Percentiles rank a stretch among this genome's conserved stretches.
Conservation (phyloP, 2,888 invertebrate genomes). For the Ctena decussata region DNA sequence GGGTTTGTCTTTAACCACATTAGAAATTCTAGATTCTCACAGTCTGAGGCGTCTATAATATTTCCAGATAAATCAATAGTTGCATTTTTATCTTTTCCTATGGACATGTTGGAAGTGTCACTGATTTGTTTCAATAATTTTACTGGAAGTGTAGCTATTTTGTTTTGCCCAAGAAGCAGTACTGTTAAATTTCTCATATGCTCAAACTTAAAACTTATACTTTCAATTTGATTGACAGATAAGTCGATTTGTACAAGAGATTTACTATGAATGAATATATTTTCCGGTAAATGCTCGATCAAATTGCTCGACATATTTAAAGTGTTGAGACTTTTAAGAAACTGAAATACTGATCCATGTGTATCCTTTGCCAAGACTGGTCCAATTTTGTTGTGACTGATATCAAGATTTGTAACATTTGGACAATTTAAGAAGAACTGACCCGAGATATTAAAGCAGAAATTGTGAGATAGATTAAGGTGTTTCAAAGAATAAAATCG, state of each 20-base stretch:
- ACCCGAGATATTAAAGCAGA: not conserved
- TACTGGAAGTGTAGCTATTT: constrained; percentile 15
- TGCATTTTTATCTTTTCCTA: not conserved
- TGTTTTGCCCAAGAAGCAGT: not conserved
- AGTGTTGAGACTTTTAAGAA: not conserved
- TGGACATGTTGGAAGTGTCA: not conserved
- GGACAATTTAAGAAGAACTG: too few relatives aligned
- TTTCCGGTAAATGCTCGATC: not conserved
- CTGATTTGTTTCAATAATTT: constrained; percentile 4
- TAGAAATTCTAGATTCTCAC: constrained; percentile 27
- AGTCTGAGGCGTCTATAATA: not conserved
- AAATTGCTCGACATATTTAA: not conserved
- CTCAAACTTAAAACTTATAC: not conserved
- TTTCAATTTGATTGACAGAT: constrained; percentile 24
- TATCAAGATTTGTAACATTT: constrained; percentile 22
- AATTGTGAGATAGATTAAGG: constrained; percentile 43
- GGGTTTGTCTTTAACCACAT: constrained; percentile 25
- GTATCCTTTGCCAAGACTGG: constrained; percentile 9
- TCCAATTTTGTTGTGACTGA: constrained; percentile 43
- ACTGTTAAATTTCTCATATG: not conserved
- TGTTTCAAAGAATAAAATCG: constrained; percentile 14
- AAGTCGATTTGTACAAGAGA: constrained; percentile 23
- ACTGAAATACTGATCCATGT: not conserved
- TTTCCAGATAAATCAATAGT: constrained; percentile 36
- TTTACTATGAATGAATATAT: not conserved